A percentile compares a stretch with the other conserved stretches of the same genome.
Evolutionary conservation across 2,888 invertebrate species (phyloP).

Genomic region (Phyllotreta striolata): DNA sequence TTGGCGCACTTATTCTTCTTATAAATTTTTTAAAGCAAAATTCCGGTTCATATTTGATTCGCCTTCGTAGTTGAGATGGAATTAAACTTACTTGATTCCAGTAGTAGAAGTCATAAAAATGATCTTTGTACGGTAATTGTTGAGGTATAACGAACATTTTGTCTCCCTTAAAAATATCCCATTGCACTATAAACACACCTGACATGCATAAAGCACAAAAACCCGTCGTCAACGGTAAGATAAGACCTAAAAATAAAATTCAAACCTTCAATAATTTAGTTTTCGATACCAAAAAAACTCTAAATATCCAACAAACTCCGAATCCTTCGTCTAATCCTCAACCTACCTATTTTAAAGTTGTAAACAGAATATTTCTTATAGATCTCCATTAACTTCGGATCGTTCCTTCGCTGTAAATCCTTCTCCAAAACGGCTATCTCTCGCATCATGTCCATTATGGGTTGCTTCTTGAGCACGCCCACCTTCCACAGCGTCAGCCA

Average conservation of each 20-base stretch:
- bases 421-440: neutral
- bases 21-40: too few relatives aligned
- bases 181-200: neutral
- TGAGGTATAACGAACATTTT: neutral
- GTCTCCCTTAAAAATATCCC: neutral
- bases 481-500: conserved; percentile 3
- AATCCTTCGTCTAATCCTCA: too few relatives aligned
- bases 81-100: conserved; percentile 13
- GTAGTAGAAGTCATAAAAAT: conserved; percentile 1
- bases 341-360: conserved; percentile 9
- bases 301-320: too few relatives aligned
- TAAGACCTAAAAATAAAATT: neutral
- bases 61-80: too few relatives aligned
- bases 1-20: too few relatives aligned
- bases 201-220: neutral
- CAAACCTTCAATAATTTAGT: neutral
- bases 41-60: too few relatives aligned
- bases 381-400: neutral
- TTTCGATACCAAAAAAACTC: too few relatives aligned
- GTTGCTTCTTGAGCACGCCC: neutral
- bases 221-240: neutral
- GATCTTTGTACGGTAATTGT: neutral
- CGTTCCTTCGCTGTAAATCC: neutral
- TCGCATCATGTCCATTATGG: neutral
- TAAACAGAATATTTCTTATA: conserved; percentile 4